These are phyloP conservation scores for Eugnorisma glareosa DNA, from an alignment of 2,888 invertebrate genomes.

Conservation along the genomic window DNA sequence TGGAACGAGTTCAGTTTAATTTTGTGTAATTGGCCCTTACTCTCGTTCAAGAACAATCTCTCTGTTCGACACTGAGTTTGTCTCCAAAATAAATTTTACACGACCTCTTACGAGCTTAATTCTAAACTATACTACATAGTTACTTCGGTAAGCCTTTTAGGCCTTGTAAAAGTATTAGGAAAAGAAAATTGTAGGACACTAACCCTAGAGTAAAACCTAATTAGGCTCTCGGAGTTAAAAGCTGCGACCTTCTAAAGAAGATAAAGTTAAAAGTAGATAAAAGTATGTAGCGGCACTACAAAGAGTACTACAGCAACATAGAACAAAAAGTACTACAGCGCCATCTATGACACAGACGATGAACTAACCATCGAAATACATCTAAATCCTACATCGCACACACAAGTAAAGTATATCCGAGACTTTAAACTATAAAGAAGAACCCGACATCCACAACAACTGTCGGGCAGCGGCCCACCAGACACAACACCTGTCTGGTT, in stretches of 20 bases:
- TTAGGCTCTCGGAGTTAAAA: not conserved
- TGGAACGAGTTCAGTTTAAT: not conserved
- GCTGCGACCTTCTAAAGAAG: not conserved
- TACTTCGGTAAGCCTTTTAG: slow-evolving; percentile 6
- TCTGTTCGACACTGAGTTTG: not conserved
- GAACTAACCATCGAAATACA: too few relatives aligned
- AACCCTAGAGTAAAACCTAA: not conserved
- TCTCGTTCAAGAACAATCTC: not conserved
- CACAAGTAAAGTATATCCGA: too few relatives aligned
- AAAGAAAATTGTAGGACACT: slow-evolving; percentile 1
- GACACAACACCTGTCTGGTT: too few relatives aligned
- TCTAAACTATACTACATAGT: slow-evolving; percentile 18
- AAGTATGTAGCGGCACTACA: too few relatives aligned
- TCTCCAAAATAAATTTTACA: slow-evolving; percentile 29
- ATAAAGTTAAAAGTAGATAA: not conserved
- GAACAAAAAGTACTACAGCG: too few relatives aligned
- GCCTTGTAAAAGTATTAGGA: slow-evolving; percentile 18
- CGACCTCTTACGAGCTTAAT: slow-evolving; percentile 35
- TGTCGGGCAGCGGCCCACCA: too few relatives aligned
- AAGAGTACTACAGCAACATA: too few relatives aligned
- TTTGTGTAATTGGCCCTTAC: not conserved
- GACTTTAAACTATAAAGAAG: too few relatives aligned
- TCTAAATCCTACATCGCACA: too few relatives aligned
- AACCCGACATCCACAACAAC: too few relatives aligned
- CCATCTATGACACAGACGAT: too few relatives aligned